Percentiles rank a stretch among this genome's conserved stretches.
These are phyloP conservation scores for Mongoloraphidia duomilia DNA, from an alignment of 2,888 invertebrate genomes.

Conservation along the genomic window DNA sequence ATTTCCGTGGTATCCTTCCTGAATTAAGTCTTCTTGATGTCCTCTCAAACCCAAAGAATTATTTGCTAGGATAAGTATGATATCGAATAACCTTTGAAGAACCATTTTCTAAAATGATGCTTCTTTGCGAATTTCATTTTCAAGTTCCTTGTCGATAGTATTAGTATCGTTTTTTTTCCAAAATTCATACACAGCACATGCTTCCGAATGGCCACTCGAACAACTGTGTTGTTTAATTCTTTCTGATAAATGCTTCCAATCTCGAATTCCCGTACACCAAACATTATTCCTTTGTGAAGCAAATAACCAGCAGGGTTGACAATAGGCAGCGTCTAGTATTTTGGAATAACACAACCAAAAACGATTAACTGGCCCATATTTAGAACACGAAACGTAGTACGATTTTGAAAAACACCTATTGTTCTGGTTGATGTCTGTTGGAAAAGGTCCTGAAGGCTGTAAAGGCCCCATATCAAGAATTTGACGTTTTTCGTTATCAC, in stretches of 20 bases:
- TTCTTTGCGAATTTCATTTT: slow-evolving; percentile 11
- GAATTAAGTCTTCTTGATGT: slow-evolving; percentile 11
- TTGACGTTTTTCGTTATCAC: too few relatives aligned
- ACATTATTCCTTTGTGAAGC: slow-evolving; percentile 7
- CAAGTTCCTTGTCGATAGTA: slow-evolving; percentile 11
- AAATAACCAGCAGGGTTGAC: slow-evolving; percentile 14
- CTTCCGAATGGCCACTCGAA: slow-evolving; percentile 8
- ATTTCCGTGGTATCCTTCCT: slow-evolving; percentile 13
- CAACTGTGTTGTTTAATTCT: slow-evolving; percentile 10
- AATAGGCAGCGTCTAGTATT: slow-evolving; percentile 14
- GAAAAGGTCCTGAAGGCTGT: slow-evolving; percentile 6
- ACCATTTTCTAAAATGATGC: slow-evolving; percentile 10
- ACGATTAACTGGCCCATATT: slow-evolving; percentile 12
- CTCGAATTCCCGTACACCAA: slow-evolving; percentile 9
- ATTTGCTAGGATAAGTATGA: slow-evolving; percentile 10
- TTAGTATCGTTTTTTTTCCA: slow-evolving; percentile 17
- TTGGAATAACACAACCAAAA: slow-evolving; percentile 15
- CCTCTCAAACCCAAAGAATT: slow-evolving; percentile 14
- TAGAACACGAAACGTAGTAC: slow-evolving; percentile 12
- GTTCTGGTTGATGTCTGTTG: slow-evolving; percentile 9
- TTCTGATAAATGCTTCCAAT: slow-evolving; percentile 15
- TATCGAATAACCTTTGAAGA: slow-evolving; percentile 12
- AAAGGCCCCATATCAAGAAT: slow-evolving; percentile 2
- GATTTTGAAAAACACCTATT: slow-evolving; percentile 14
- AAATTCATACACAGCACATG: slow-evolving; percentile 14